phyloP scores from a whole-genome alignment of 2,888 invertebrate genomes.

The Drosophila sordidapex region DNA sequence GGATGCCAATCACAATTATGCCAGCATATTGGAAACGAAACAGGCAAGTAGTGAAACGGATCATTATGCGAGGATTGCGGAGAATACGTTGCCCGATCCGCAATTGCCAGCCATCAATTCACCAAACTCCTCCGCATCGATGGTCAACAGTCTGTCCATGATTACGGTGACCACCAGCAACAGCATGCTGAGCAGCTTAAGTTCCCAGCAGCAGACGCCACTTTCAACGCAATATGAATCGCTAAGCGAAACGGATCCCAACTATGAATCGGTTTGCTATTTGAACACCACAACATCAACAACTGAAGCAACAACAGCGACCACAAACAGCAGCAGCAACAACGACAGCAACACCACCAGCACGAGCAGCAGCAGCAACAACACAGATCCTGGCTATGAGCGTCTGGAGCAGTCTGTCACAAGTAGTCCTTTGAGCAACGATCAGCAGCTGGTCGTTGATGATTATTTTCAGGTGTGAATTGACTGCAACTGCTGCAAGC shows the following conservation, averaged over 20 bases:
- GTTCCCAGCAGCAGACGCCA: constrained; percentile 84
- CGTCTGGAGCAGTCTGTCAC: constrained; percentile 81
- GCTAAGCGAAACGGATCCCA: constrained; percentile 92
- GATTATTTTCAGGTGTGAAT: constrained; percentile 85
- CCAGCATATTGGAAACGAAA: constrained; percentile 84
- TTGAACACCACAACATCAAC: constrained; percentile 84
- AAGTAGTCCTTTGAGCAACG: constrained; percentile 65
- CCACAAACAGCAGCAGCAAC: constrained; percentile 37
- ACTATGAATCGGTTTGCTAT: constrained; percentile 93
- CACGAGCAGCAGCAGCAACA: constrained; percentile 47
- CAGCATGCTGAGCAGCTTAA: constrained; percentile 81
- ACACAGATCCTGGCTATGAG: constrained; percentile 89
- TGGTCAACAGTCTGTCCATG: constrained; percentile 65
- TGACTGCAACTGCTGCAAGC: not conserved
- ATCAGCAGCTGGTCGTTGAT: constrained; percentile 81
- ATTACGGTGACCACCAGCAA: constrained; percentile 78
- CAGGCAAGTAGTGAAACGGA: constrained; percentile 63
- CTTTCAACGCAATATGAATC: constrained; percentile 92
- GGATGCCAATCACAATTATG: constrained; percentile 82
- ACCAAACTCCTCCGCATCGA: constrained; percentile 63
- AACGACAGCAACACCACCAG: constrained; percentile 37
- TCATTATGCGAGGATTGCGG: constrained; percentile 81
- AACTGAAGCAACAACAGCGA: constrained; percentile 19
- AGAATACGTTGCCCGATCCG: constrained; percentile 37
- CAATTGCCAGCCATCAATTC: constrained; percentile 68